Conservation (phyloP, 2,888 invertebrate genomes). For the Caenorhabditis angaria region DNA sequence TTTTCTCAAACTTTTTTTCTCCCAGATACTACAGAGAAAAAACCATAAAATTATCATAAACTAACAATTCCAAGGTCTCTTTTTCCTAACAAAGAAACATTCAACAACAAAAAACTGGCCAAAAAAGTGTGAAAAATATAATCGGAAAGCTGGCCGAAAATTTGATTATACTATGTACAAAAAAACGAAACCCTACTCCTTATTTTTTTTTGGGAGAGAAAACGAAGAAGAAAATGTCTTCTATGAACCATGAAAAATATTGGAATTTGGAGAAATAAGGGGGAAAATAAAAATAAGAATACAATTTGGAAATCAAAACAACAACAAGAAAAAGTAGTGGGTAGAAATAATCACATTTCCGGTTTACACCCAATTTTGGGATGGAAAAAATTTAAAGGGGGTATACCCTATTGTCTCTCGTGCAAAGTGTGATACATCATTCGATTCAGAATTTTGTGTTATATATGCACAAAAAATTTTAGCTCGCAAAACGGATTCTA, state of each 20-base stretch:
- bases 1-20: neutral
- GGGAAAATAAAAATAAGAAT: neutral
- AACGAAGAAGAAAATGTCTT: neutral
- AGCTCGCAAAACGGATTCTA: no score
- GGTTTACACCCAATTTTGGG: neutral
- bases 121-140: neutral
- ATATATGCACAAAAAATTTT: no score
- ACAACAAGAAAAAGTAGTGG: neutral
- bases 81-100: neutral
- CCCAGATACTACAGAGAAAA: neutral
- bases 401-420: no score
- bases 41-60: neutral
- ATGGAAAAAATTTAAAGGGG: neutral
- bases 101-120: neutral
- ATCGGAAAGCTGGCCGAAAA: neutral
- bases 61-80: neutral
- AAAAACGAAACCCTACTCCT: neutral
- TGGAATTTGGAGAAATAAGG: no score
- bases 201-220: neutral
- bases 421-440: no score
- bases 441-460: no score
- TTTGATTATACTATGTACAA: neutral
- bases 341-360: neutral
- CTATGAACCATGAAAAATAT: neutral
- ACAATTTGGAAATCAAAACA: conserved; percentile 4